Base-by-base conservation (phyloP, 1,140 invertebrate species). In the Drosophila persimilis region DNA sequence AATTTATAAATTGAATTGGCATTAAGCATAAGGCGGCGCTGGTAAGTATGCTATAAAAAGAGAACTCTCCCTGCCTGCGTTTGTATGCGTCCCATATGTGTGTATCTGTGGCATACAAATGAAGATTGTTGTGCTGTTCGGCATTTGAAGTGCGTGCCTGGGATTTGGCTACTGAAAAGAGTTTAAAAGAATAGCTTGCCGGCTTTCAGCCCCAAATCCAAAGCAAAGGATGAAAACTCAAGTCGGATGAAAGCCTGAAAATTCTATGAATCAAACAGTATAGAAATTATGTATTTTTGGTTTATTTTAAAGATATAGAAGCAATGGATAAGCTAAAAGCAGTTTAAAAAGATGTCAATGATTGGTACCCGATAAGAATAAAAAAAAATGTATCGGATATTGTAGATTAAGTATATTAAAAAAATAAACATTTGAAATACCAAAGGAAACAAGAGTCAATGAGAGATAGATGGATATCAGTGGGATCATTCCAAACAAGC, bases 1-100 rank as follows among this genome's bases (percentile, higher is more conserved):
- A 86, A 77, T 78, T 81, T 86, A 72, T 74, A 88, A 86, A 86
- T 86, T 86, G 83, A 86, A 86, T 86, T 83, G 81, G 74, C 78
- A 86, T 86, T 88, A 86, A 88, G 83, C 81, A 77, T 70, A 80
- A 86, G 81, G 69, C 81, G 43, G 64, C 66, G 62, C 80, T 63
- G 60, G 60, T 84, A 73, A 86, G 81, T 80, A 77, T 73, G 81
- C 77, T 77, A 73, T 66, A 80, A 74, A 86, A 85, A 70, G 69
- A 65, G 73, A 69, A 65, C 50, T 44, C 29, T 43, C 35, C 52
- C 50, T n/a, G 41, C 26, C n/a, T 45, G 44, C 17, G 15, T 43
- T 2, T 52, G 35, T 44, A 13, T 46, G 35, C n/a, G 8, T 41
- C 35, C 11, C 11, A 39, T 20, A 9, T 31, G 55, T 60, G 31